Evolutionary conservation across 1,140 invertebrate species (phyloP).

Genomic region (Drosophila saltans): DNA sequence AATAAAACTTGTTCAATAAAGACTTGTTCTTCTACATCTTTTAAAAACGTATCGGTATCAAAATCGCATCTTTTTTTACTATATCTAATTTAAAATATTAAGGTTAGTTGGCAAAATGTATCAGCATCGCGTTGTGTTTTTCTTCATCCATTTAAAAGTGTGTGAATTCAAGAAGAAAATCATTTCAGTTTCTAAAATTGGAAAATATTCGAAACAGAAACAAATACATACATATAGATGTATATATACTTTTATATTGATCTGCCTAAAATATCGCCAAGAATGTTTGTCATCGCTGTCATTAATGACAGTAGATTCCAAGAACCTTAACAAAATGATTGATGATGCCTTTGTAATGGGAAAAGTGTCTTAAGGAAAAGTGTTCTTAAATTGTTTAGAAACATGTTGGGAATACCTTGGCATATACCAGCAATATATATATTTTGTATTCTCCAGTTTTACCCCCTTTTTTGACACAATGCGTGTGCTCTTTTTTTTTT

Average conservation of each 20-base stretch:
- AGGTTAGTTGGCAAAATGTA: no score
- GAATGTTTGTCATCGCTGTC: background rate
- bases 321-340: background rate
- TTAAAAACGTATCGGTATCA: no score
- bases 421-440: constrained; percentile 52
- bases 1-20: no score
- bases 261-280: background rate
- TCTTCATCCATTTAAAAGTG: no score
- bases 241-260: background rate
- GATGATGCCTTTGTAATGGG: background rate
- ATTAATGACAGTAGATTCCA: background rate
- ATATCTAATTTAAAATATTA: no score
- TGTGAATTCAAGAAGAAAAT: no score
- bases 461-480: background rate
- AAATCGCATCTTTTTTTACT: no score
- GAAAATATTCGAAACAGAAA: no score
- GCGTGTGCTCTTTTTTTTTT: background rate
- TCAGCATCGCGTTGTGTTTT: no score
- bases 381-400: background rate
- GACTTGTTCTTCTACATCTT: no score
- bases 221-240: no score
- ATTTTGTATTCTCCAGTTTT: constrained; percentile 48
- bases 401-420: background rate
- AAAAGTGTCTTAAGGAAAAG: background rate
- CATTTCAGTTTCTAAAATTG: no score